Evolutionary conservation across 1,140 invertebrate species (phyloP), one percentile per base, ranked within the genome.

Genomic region (Monomorium pharaonis): DNA sequence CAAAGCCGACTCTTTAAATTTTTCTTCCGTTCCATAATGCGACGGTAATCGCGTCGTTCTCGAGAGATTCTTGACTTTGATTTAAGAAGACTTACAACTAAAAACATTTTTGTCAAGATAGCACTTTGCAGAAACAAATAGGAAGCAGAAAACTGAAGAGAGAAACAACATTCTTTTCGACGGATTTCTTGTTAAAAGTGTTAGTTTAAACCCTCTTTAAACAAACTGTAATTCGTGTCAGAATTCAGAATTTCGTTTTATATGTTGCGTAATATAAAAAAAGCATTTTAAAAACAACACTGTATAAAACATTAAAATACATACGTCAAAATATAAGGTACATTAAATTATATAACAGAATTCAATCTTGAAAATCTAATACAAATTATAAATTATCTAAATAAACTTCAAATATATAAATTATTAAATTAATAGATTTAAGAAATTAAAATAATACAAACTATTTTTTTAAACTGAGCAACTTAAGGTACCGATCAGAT

Each of bases 1-100:
- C n/a, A 58, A 44, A 86, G 78, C 27, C 30, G 24, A 56, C 49
- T 86, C 62, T 84, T 84, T 58, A 76, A 75, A 78, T 78, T 81
- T 75, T 51, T 67, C 54, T 88, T 60, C 67, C 76, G n/a, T 75
- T 80, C 58, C 42, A 27, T 58, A 69, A 85, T 65, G 18, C 74
- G 74, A 47, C 24, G 44, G 42, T 76, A 75, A 62, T 84, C 58
- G 30, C 70, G 69, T 84, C 70, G 70, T n/a, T 62, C 56, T 77
- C 58, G 30, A 67, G 77, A 69, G 77, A 54, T 54, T 37, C 77
- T 56, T 37, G 62, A 54, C 77, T 80, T 80, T 80, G n/a, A 80
- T 80, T 80, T 80, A 80, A 80, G 44, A 78, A 67, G 60, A 78
- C 30, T 78, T 78, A 65, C 44, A 80, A 54, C 47, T 51, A 33